A percentile compares a stretch with the other conserved stretches of the same genome.
phyloP scores from a whole-genome alignment of 2,888 invertebrate species.

The Horisme vitalbata region DNA sequence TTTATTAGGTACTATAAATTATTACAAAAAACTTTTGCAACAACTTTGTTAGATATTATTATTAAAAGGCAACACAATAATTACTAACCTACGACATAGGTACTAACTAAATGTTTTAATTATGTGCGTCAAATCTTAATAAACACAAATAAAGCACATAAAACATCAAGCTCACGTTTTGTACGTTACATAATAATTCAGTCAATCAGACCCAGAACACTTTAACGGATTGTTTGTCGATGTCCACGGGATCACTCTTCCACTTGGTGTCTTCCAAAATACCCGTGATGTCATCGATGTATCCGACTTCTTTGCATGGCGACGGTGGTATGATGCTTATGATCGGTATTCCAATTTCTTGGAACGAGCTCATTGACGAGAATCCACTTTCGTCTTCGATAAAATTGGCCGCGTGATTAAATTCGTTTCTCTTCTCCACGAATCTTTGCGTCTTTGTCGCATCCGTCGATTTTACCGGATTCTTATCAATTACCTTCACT shows the following conservation, averaged over 20 bases:
- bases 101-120: not conserved
- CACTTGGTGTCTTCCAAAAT: constrained; percentile 61
- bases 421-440: constrained; percentile 56
- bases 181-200: constrained; percentile 39
- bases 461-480: constrained; percentile 24
- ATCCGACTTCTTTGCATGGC: constrained; percentile 69
- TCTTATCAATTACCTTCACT: constrained; percentile 45
- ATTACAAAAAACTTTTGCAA: constrained; percentile 23
- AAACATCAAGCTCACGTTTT: constrained; percentile 39
- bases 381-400: constrained; percentile 93
- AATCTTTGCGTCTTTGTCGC: constrained; percentile 36
- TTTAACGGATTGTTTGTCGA: constrained; percentile 69
- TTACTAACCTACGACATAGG: not conserved
- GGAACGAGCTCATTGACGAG: constrained; percentile 92
- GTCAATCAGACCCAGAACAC: constrained; percentile 73
- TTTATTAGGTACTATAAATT: too few relatives aligned
- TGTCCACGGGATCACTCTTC: constrained; percentile 58
- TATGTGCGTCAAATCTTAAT: constrained; percentile 16
- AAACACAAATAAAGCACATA: constrained; percentile 25
- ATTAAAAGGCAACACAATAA: constrained; percentile 30
- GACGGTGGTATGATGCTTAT: constrained; percentile 77
- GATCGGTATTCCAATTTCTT: constrained; percentile 89
- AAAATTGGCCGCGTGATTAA: constrained; percentile 59
- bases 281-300: constrained; percentile 55
- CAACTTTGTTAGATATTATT: constrained; percentile 30